Evolutionary conservation across 2,888 invertebrate genomes (phyloP), one percentile per base, ranked within the genome.

Genomic region (Sesia apiformis): DNA sequence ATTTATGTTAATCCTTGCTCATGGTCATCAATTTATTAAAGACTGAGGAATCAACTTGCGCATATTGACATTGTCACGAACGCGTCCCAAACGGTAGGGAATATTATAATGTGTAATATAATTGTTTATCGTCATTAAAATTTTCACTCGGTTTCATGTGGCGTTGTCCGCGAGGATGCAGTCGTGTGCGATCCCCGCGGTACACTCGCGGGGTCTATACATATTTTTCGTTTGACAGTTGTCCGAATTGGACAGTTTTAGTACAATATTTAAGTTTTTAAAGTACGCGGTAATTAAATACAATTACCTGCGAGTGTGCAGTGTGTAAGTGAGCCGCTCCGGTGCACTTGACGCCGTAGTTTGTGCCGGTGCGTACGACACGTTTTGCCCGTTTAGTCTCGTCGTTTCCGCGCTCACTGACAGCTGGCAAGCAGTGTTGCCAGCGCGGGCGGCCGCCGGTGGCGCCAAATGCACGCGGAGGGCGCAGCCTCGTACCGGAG

Each of bases 11-110:
- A 80, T 84, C 85, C 86, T 85, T 84, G 84, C 85, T 87, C 88
- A 87, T 87, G 83, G 85, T 81, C 88, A 88, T 88, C 88, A 88
- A 88, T 86, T 84, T 83, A 86, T 86, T 86, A 88, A 86, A 88
- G 88, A 88, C 88, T 88, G 88, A 88, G 87, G 81, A 86, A 88
- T 87, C 88, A 87, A 87, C 83, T 82, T 78, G 84, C 86, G 87
- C 85, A 84, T 83, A 83, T 80, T 78, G 84, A 84, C 87, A 85
- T 87, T 78, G 85, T 79, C 85, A 84, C 86, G 83, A 78, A 82
- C 78, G 83, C 81, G 84, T 79, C 81, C 81, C 82, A 70, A 69
- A 61, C 73, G 70, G 76, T 76, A 69, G 23, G 23, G 23, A 23
- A 23, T 23, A 23, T 23, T 23, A 2, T 23, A 23, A 23, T 23